Evolutionary conservation across 2,113 vertebrate genomes (phyloP).

Genomic region (rabbit (Oryctolagus cuniculus)): DNA sequence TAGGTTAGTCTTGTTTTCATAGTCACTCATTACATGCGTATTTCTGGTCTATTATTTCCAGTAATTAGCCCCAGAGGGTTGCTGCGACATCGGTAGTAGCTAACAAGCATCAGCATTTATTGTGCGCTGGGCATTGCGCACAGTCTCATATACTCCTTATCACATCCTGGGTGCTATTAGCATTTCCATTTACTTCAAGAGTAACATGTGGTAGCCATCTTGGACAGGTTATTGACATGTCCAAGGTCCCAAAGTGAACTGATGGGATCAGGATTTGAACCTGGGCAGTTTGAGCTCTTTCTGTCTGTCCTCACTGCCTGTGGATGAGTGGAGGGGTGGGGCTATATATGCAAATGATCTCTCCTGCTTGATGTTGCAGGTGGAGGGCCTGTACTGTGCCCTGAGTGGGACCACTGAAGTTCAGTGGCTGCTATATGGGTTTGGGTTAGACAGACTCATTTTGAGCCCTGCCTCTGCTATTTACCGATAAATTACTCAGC

Average conservation of each 20-base stretch:
- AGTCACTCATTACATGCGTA: background rate
- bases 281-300: background rate
- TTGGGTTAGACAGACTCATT: background rate
- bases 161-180: background rate
- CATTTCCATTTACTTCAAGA: background rate
- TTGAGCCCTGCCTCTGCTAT: background rate
- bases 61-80: constrained; percentile 49
- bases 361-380: background rate
- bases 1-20: constrained; percentile 30
- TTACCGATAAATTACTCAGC: constrained; percentile 31
- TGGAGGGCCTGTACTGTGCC: background rate
- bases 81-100: background rate
- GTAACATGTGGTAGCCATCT: background rate
- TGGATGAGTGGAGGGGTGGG: background rate
- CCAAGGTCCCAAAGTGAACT: background rate
- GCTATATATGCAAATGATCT: background rate
- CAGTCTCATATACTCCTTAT: background rate
- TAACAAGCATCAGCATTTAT: background rate
- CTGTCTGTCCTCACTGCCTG: background rate
- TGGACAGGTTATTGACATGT: constrained; percentile 1
- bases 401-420: background rate
- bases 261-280: background rate
- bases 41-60: constrained; percentile 50
- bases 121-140: background rate
- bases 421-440: background rate